Base-by-base conservation (phyloP, 1,140 invertebrate species). In the Drosophila murphyi region DNA sequence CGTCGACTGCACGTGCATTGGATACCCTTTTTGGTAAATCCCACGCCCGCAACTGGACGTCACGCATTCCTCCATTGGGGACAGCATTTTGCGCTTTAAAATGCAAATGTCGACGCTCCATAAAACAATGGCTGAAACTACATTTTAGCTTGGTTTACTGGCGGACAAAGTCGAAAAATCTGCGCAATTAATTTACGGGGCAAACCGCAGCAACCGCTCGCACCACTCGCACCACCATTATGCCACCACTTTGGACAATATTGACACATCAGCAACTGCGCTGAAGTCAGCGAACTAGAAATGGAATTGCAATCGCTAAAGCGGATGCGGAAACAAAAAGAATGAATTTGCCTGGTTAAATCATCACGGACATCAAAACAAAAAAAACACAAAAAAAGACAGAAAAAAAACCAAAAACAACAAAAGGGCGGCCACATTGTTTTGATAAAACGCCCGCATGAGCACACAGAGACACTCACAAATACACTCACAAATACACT, bases 381-480 rank as follows among this genome's bases (percentile, higher is more conserved):
- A 0, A 60, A 60, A 47, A 45, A 45, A 20, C 6, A 61, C 41
- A 32, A 7, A 54, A 43, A 12, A 12, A 12, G 0, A 12, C 0
- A 12, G 0, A 41, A 32, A 54, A n/a, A 35, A 20, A 12, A 47
- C 4, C n/a, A 52, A 39, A 37, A 88, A 87, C 83, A 87, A 87
- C 83, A 89, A 83, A 87, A 87, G 83, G 83, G 83, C 83, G 83
- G 85, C 56, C 83, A 88, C 85, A 87, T 87, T 88, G 83, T 88
- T 89, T 87, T 87, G 83, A 87, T 87, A 87, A 87, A 87, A 87
- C 73, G 83, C 83, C 83, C 83, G 83, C 85, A 87, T 87, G 80
- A 73, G 5, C 71, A 52, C 51, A 52, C 62, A 48, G 43, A 59
- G 35, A 73, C 43, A 64, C 60, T 37, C 37, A 39, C 48, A 54